A percentile compares a stretch with the other conserved stretches of the same genome.
These are phyloP conservation scores for Ectobius pallidus DNA, from an alignment of 2,888 invertebrate species.

Conservation along the genomic window DNA sequence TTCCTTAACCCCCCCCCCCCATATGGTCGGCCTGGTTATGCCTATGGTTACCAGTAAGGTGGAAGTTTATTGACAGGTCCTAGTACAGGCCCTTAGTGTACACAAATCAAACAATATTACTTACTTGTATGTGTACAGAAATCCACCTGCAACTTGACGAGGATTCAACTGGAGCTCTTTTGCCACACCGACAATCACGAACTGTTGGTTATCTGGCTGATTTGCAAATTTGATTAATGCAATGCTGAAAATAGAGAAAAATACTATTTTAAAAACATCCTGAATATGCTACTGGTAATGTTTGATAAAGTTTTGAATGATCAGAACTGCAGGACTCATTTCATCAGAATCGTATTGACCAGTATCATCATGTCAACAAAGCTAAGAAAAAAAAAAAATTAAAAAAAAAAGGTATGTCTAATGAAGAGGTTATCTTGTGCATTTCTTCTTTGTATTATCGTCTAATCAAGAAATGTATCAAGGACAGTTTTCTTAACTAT, in stretches of 20 bases:
- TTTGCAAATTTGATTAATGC: conserved; percentile 81
- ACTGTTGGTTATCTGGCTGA: conserved; percentile 65
- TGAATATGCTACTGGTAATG: background rate
- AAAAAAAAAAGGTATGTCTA: no score
- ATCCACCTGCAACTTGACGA: conserved; percentile 79
- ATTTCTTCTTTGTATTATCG: no score
- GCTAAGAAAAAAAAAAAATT: no score
- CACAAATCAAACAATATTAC: conserved; percentile 43
- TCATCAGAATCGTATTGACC: conserved; percentile 23
- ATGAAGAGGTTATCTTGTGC: no score
- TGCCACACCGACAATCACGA: conserved; percentile 86
- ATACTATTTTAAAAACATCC: background rate
- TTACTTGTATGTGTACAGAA: conserved; percentile 83
- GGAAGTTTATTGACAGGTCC: no score
- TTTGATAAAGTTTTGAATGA: background rate
- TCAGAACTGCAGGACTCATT: conserved; percentile 42
- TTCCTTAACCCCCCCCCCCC: no score
- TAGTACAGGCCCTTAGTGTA: no score
- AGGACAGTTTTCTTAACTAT: no score
- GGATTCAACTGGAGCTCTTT: conserved; percentile 91
- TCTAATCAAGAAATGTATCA: no score
- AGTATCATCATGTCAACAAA: conserved; percentile 1
- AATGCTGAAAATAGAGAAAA: conserved; percentile 58
- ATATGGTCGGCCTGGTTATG: no score
- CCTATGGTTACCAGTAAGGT: no score